Conservation (phyloP, 2,888 invertebrate genomes). For the Dyspetes luteomarginatus region DNA sequence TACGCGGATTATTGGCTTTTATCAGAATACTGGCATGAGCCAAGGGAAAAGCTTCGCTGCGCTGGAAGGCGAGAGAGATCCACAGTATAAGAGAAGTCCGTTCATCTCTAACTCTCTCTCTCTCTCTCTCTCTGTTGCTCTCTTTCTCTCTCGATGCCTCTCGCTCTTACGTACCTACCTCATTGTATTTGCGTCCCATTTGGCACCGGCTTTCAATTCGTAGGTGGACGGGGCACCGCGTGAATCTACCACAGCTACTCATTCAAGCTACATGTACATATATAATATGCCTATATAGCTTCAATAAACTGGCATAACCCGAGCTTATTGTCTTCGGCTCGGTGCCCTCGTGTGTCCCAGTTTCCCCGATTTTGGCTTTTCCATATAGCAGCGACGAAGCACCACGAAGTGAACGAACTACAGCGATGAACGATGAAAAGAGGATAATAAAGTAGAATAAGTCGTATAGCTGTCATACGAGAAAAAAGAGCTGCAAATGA, state of each 20-base stretch:
- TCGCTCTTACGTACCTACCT: slow-evolving; percentile 56
- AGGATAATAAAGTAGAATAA: no score
- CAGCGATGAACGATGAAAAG: slow-evolving; percentile 18
- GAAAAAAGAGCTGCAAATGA: neutral
- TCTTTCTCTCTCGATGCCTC: no score
- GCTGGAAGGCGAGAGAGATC: slow-evolving; percentile 20
- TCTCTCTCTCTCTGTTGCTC: slow-evolving; percentile 70
- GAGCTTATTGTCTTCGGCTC: slow-evolving; percentile 76
- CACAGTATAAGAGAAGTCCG: slow-evolving; percentile 35
- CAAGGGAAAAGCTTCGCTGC: slow-evolving; percentile 69
- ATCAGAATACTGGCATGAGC: slow-evolving; percentile 75
- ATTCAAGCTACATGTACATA: slow-evolving; percentile 52
- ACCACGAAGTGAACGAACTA: slow-evolving; percentile 28
- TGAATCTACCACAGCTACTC: slow-evolving; percentile 73
- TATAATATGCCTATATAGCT: slow-evolving; percentile 29
- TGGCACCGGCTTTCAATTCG: slow-evolving; percentile 78
- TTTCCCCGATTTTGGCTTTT: slow-evolving; percentile 69
- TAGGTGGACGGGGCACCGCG: slow-evolving; percentile 63
- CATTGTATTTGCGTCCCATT: slow-evolving; percentile 79
- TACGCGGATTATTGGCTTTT: slow-evolving; percentile 79
- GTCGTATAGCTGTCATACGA: no score
- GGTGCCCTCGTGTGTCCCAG: slow-evolving; percentile 58
- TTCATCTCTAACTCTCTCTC: slow-evolving; percentile 68
- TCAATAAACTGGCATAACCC: slow-evolving; percentile 45
- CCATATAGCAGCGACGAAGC: slow-evolving; percentile 42